Evolutionary conservation across 1,140 invertebrate genomes (phyloP).

Genomic region (Aphaenogaster floridana): DNA sequence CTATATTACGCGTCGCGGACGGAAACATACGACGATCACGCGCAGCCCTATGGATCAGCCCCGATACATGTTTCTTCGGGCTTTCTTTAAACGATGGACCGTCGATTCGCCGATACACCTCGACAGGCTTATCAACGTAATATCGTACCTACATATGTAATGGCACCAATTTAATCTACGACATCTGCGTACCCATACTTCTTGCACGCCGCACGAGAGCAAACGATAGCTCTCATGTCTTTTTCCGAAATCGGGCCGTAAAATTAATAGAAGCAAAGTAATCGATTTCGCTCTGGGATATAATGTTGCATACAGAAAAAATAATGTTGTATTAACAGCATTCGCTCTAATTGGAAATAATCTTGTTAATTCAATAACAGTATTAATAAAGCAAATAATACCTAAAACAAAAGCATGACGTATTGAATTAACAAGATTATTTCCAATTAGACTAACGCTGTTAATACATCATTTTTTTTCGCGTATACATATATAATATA

Average conservation of each 20-base stretch:
- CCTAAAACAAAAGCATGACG: too few species aligned
- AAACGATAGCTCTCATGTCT: background rate
- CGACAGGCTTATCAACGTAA: constrained; percentile 41
- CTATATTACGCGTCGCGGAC: constrained; percentile 63
- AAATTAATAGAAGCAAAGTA: constrained; percentile 26
- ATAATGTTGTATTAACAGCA: too few species aligned
- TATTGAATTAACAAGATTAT: too few species aligned
- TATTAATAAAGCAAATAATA: too few species aligned
- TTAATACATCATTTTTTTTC: too few species aligned
- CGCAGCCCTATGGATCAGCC: constrained; percentile 3
- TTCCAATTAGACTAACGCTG: too few species aligned
- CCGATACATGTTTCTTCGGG: background rate
- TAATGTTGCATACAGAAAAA: background rate
- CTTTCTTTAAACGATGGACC: constrained; percentile 55
- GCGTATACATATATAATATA: too few species aligned
- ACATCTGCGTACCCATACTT: constrained; percentile 44
- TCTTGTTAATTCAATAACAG: too few species aligned
- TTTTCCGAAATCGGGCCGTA: background rate
- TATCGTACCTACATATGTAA: constrained; percentile 24
- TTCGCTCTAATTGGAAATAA: too few species aligned
- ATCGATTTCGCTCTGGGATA: background rate
- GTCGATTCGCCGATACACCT: background rate
- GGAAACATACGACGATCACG: constrained; percentile 68
- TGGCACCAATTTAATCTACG: constrained; percentile 55
- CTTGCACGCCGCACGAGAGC: constrained; percentile 31